Conservation (phyloP, 2,888 invertebrate species). For the Archaeoteleia sp. region DNA sequence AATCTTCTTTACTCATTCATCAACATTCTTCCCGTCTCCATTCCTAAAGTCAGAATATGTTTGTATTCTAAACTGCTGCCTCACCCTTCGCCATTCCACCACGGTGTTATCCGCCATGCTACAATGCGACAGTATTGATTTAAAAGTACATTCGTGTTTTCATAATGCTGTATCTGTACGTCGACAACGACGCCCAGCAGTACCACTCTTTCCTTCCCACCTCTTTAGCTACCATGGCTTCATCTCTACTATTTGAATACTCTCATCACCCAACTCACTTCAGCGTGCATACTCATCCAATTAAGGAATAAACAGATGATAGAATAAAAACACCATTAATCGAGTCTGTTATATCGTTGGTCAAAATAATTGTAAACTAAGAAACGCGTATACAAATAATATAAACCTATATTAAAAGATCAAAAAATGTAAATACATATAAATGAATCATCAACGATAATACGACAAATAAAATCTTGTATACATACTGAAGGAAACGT, state of each 20-base stretch:
- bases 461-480: too few relatives aligned
- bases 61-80: constrained; percentile 51
- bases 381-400: constrained; percentile 44
- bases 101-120: constrained; percentile 68
- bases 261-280: constrained; percentile 43
- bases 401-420: too few relatives aligned
- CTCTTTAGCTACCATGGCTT: constrained; percentile 52
- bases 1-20: too few relatives aligned
- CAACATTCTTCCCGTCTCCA: constrained; percentile 43
- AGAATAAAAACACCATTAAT: constrained; percentile 71
- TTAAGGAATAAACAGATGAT: constrained; percentile 56
- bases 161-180: constrained; percentile 75
- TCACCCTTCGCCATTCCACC: constrained; percentile 55
- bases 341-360: constrained; percentile 61
- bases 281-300: constrained; percentile 45
- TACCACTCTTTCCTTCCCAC: constrained; percentile 53
- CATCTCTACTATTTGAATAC: constrained; percentile 54
- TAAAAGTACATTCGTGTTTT: constrained; percentile 76
- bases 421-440: too few relatives aligned
- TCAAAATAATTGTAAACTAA: constrained; percentile 67
- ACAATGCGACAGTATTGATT: constrained; percentile 76
- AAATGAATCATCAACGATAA: too few relatives aligned
- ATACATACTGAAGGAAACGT: too few relatives aligned
- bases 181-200: constrained; percentile 70
- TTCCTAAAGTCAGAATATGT: constrained; percentile 54